Evolutionary conservation across 35 echinoderm and acorn worm species (phyloP), one percentile per base, ranked within the genome.

Genomic region (Ophiothrix spiculata): DNA sequence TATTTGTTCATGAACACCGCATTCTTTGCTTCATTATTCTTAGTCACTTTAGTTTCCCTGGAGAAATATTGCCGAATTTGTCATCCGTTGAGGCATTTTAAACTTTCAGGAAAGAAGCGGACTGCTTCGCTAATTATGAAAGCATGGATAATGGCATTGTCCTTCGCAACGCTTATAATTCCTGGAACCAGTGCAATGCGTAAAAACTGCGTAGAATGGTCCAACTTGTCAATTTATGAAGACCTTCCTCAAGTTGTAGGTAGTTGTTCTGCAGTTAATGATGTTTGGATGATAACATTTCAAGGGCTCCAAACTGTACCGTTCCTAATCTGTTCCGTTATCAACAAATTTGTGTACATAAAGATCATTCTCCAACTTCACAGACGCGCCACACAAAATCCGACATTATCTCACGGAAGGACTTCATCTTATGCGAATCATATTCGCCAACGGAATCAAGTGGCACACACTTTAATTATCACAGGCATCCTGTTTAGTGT

Each of bases 51-150:
- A 4, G 82, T 91, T 23, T 56, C 81, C 8, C 17, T 86, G 0
- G 89, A 91, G 73, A 84, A 77, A 37, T 91, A 86, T 56, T 64
- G 46, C 21, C 54, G 83, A 25, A 74, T 91, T 21, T 80, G 81
- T 32, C 40, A 56, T 32, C 89, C 89, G 56, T 38, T 85, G 0
- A 76, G 75, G 37, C 79, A 82, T 34, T 54, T 81, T 15, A 38
- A 40, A 63, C 15, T 91, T 0, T 86, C 41, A 21, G 56, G 33
- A 16, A 78, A 75, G 39, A 34, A 46, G 0, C 75, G 83, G 12
- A 85, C 89, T 11, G 16, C 39, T 35, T 80, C 76, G 12, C 31
- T 80, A 29, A 91, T 85, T 32, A 8, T 28, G 0, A 35, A 42
- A 12, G 75, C 36, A 4, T 86, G 76, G 76, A 36, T 77, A 2